These are phyloP conservation scores for Anastrepha obliqua DNA, from an alignment of 1,140 invertebrate species.

Conservation along the genomic window DNA sequence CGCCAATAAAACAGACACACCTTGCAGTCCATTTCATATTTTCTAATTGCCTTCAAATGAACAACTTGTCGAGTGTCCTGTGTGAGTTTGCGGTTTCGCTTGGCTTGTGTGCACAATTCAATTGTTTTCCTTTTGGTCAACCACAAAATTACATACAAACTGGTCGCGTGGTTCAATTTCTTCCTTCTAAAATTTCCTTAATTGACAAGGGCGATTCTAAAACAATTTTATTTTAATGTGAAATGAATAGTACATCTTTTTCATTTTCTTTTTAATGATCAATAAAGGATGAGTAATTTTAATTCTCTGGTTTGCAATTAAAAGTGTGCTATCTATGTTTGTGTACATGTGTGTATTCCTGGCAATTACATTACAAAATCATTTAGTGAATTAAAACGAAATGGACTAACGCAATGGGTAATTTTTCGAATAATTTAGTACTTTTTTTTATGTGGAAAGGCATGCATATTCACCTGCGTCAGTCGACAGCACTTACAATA, in stretches of 20 bases:
- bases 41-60: constrained; percentile 44
- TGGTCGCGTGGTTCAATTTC: background rate
- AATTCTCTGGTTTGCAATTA: constrained; percentile 12
- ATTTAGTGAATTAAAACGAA: background rate
- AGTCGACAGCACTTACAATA: background rate
- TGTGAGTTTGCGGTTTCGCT: constrained; percentile 12
- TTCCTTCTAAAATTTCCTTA: background rate
- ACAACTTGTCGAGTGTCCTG: constrained; percentile 10
- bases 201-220: background rate
- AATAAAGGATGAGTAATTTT: background rate
- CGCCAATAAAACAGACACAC: background rate
- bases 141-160: constrained; percentile 37
- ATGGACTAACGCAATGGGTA: constrained; percentile 15
- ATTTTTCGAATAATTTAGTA: background rate
- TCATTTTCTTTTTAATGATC: background rate
- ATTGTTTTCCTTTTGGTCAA: constrained; percentile 40
- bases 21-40: background rate
- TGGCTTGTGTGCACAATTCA: background rate
- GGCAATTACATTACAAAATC: constrained; percentile 14
- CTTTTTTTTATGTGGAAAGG: background rate
- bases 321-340: constrained; percentile 1
- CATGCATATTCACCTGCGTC: constrained; percentile 32
- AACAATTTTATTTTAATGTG: constrained; percentile 1
- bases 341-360: no score
- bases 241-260: background rate